A percentile compares a stretch with the other conserved stretches of the same genome.
Conservation (phyloP, 2,797 vertebrate genomes). For the Geotrypetes seraphini region DNA sequence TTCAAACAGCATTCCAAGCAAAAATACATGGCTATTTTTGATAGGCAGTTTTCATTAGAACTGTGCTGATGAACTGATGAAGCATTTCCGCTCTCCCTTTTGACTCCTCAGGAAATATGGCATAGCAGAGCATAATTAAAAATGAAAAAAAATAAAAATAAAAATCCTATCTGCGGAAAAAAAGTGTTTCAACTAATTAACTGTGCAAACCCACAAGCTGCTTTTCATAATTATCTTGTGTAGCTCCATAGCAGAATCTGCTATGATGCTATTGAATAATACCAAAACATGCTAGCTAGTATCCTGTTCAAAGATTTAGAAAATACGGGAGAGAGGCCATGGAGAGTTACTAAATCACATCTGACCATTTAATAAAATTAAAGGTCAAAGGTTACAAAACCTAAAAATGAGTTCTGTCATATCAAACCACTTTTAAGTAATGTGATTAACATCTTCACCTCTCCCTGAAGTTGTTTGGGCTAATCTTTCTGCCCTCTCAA, state of each 20-base stretch:
- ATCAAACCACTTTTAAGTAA: neutral
- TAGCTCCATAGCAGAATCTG: constrained; percentile 12
- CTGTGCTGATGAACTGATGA: constrained; percentile 7
- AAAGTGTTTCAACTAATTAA: constrained; percentile 34
- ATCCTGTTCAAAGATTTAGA: constrained; percentile 1
- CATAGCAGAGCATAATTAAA: constrained; percentile 30
- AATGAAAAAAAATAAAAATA: constrained; percentile 1
- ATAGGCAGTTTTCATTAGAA: neutral
- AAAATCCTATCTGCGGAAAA: constrained; percentile 33
- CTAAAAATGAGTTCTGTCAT: neutral
- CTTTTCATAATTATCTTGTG: constrained; percentile 25
- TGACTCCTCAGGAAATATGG: constrained; percentile 3
- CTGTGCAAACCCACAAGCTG: constrained; percentile 12
- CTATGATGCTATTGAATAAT: constrained; percentile 7
- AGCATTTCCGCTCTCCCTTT: constrained; percentile 17
- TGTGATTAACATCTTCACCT: neutral
- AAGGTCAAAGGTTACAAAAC: constrained; percentile 2
- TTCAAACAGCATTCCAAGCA: neutral
- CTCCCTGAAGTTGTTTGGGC: neutral
- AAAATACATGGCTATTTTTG: constrained; percentile 9
- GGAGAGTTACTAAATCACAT: neutral
- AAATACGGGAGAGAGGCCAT: neutral
- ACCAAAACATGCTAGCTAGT: constrained; percentile 7
- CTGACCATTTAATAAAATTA: neutral
- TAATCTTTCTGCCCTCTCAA: neutral